Base-by-base conservation (phyloP, 2,797 vertebrate genomes). In the Pseudomugil gertrudae region DNA sequence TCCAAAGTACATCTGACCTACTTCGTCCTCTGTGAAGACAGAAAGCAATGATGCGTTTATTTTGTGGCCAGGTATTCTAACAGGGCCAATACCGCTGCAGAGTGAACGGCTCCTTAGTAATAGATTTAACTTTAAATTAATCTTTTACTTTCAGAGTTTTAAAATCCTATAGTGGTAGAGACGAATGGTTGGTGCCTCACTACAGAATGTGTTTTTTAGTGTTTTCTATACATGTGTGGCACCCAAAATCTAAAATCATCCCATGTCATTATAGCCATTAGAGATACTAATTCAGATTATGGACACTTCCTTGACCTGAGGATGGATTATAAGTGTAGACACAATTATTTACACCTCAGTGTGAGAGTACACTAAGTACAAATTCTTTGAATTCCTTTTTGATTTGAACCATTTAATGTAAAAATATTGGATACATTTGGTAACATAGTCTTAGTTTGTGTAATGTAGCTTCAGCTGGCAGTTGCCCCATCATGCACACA, bases 381-480 rank as follows among this genome's bases (percentile, higher is more conserved):
- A 29, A 29, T 29, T 29, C 5, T 29, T 29, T 29, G 5, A 3
- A 9, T 61, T 33, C 23, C 17, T 45, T 7, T 55, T 30, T 15
- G 36, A 52, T 24, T 48, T n/a, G 36, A 27, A 17, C 48, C 68
- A 50, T 21, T 75, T 11, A 21, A 45, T 21, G 19, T 17, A 52
- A 69, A 73, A 64, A 35, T 50, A 55, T 50, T n/a, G 29, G 59
- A 81, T 72, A 57, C 62, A 32, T 84, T 79, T 78, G 73, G 67
- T 72, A 63, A 80, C 1, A 9, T 26, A 59, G 59, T 63, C 56
- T 27, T 17, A 59, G 19, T 77, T 55, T 56, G 36, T 63, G 57
- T 51, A 13, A 47, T 64, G 55, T 62, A 72, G 59, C 48, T 83
- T 69, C 80, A 85, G 83, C 83, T 90, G 88, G 83, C 77, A 74